These are phyloP conservation scores for Eumerus sabulonum DNA, from an alignment of 2,888 invertebrate species.

Conservation along the genomic window DNA sequence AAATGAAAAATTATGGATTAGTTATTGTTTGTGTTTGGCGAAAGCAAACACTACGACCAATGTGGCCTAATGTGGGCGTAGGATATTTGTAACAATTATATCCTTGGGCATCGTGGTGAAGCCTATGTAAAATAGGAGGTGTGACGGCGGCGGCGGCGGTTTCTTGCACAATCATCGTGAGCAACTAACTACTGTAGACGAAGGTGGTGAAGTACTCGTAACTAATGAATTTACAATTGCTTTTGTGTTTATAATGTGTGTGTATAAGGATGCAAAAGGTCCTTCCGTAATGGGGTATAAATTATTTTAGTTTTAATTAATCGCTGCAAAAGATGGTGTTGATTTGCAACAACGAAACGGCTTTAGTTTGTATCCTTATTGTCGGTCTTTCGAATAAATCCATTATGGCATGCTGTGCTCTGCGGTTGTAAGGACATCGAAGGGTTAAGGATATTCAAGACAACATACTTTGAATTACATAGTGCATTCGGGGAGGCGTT, in stretches of 20 bases:
- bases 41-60: slow-evolving; percentile 43
- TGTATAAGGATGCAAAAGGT: slow-evolving; percentile 23
- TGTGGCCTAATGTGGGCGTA: slow-evolving; percentile 27
- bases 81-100: slow-evolving; percentile 67
- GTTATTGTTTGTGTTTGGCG: slow-evolving; percentile 65
- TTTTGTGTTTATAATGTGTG: slow-evolving; percentile 20
- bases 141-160: slow-evolving; percentile 1
- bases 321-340: slow-evolving; percentile 65
- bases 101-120: slow-evolving; percentile 23
- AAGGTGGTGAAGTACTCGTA: slow-evolving; percentile 63
- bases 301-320: slow-evolving; percentile 69
- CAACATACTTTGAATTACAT: slow-evolving; percentile 36
- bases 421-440: background rate
- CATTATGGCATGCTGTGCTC: slow-evolving; percentile 54
- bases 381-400: slow-evolving; percentile 54
- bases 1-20: slow-evolving; percentile 68
- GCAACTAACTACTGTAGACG: slow-evolving; percentile 31
- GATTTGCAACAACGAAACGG: slow-evolving; percentile 53
- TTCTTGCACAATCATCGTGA: slow-evolving; percentile 45
- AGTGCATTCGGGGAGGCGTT: slow-evolving; percentile 38
- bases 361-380: slow-evolving; percentile 16
- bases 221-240: slow-evolving; percentile 67
- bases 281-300: slow-evolving; percentile 60
- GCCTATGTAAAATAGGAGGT: slow-evolving; percentile 44
- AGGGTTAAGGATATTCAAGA: slow-evolving; percentile 3